A percentile compares a stretch with the other conserved stretches of the same genome.
Conservation (phyloP, 2,888 invertebrate genomes). For the Parnassius orleans region DNA sequence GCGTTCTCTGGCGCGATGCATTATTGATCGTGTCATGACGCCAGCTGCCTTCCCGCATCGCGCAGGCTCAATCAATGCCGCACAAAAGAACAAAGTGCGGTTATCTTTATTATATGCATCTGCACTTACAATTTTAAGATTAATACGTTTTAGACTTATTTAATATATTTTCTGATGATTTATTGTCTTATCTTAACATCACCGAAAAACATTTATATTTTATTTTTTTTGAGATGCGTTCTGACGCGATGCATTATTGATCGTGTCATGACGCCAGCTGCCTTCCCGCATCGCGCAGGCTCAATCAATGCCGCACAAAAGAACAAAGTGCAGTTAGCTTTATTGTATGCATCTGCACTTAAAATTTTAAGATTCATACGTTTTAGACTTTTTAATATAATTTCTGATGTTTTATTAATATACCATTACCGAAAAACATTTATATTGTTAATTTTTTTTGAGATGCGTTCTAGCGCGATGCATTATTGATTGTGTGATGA, state of each 20-base stretch:
- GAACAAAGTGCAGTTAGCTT: background rate
- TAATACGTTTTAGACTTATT: conserved; percentile 21
- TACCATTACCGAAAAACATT: background rate
- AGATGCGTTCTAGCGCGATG: conserved; percentile 27
- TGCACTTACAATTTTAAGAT: background rate
- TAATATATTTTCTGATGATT: background rate
- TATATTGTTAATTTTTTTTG: background rate
- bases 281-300: conserved; percentile 28
- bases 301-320: conserved; percentile 12
- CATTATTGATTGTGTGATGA: conserved; percentile 61
- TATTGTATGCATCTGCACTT: background rate
- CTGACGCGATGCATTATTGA: conserved; percentile 47
- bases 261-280: conserved; percentile 57
- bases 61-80: conserved; percentile 20
- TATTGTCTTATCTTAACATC: background rate
- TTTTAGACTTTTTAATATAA: background rate
- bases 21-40: conserved; percentile 64
- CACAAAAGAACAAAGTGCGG: background rate
- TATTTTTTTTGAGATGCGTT: conserved; percentile 6
- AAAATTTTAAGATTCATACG: conserved; percentile 19
- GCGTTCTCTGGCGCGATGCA: conserved; percentile 29
- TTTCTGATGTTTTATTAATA: background rate
- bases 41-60: conserved; percentile 38
- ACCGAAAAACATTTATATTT: background rate
- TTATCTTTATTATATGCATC: background rate